These are phyloP conservation scores for Liopterus haemorrhoidalis DNA, from an alignment of 2,888 invertebrate species.

Conservation along the genomic window DNA sequence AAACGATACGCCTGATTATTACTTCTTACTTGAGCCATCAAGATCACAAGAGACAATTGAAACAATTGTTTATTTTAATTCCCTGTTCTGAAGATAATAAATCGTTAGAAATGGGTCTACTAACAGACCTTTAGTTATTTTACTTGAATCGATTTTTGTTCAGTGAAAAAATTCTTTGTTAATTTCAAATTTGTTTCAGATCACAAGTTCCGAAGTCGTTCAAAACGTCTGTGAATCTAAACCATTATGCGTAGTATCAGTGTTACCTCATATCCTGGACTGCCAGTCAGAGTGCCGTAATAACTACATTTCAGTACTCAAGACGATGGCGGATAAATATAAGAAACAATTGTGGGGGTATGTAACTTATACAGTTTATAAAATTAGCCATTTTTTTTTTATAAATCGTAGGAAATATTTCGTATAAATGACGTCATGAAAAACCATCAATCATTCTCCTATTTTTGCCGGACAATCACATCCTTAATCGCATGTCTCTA, in stretches of 20 bases:
- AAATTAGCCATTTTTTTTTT: slow-evolving; percentile 4
- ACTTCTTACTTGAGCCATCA: no score
- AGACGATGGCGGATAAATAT: slow-evolving; percentile 76
- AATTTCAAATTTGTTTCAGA: background rate
- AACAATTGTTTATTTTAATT: no score
- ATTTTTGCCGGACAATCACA: no score
- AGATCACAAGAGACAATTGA: no score
- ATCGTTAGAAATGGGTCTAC: no score
- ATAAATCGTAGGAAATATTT: no score
- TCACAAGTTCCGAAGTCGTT: slow-evolving; percentile 45
- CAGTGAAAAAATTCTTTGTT: background rate
- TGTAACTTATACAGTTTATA: slow-evolving; percentile 37
- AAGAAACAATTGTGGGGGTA: slow-evolving; percentile 91
- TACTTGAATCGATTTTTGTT: slow-evolving; percentile 1
- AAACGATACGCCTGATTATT: no score
- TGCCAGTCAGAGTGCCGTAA: slow-evolving; percentile 88
- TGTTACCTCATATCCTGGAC: slow-evolving; percentile 91
- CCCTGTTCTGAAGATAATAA: no score
- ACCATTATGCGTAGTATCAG: slow-evolving; percentile 83
- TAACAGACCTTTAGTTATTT: slow-evolving; percentile 16
- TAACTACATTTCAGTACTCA: slow-evolving; percentile 67
- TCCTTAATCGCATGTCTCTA: no score
- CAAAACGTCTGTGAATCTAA: slow-evolving; percentile 78
- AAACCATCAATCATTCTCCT: no score
- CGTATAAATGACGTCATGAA: slow-evolving; percentile 15